phyloP scores from a whole-genome alignment of 2,888 invertebrate genomes.

The Synanthedon myopaeformis region DNA sequence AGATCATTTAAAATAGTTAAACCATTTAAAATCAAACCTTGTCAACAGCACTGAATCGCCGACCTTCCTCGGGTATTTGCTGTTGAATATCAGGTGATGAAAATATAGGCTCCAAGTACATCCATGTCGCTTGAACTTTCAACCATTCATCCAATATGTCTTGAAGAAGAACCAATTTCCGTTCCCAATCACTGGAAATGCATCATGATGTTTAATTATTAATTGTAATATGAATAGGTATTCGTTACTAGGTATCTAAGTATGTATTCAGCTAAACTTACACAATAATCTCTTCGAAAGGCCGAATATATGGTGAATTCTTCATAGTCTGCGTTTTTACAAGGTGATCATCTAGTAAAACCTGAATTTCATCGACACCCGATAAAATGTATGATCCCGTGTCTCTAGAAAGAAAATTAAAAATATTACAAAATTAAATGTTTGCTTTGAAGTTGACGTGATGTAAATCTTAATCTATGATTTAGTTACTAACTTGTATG shows the following conservation, averaged over 20 bases:
- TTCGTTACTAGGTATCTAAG: neutral
- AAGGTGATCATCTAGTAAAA: conserved; percentile 93
- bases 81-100: conserved; percentile 97
- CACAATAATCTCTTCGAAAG: conserved; percentile 87
- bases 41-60: conserved; percentile 94
- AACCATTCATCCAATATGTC: conserved; percentile 97
- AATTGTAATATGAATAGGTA: neutral
- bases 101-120: conserved; percentile 97
- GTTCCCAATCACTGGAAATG: conserved; percentile 86
- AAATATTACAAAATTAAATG: neutral
- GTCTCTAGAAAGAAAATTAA: conserved; percentile 65
- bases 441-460: neutral
- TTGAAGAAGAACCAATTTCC: conserved; percentile 84
- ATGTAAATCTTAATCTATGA: neutral
- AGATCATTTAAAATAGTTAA: neutral
- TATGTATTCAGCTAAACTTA: conserved; percentile 42
- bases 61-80: conserved; percentile 97
- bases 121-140: conserved; percentile 95
- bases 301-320: conserved; percentile 96
- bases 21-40: too few relatives aligned
- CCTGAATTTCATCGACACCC: conserved; percentile 93
- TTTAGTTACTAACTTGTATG: conserved; percentile 72
- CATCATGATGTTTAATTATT: neutral
- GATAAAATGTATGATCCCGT: conserved; percentile 92
- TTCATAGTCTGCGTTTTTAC: conserved; percentile 98